Conservation (phyloP, 2,797 vertebrate species). For the Syndactyla subalaris region DNA sequence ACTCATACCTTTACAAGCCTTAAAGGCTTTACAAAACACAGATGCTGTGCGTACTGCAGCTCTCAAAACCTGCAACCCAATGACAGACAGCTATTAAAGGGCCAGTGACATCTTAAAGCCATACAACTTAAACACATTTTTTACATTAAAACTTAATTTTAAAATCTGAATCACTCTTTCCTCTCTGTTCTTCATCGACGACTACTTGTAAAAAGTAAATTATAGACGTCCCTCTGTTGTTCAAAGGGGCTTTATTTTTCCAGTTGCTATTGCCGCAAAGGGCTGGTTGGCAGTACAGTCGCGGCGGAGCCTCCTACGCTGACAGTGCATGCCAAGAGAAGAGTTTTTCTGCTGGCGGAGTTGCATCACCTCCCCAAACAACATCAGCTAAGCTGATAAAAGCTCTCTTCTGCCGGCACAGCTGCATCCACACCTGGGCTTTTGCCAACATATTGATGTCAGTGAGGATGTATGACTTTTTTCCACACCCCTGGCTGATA, state of each 20-base stretch:
- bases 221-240: not conserved
- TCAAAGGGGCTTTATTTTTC: not conserved
- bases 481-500: conserved; percentile 54
- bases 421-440: conserved; percentile 52
- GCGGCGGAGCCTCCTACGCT: not conserved
- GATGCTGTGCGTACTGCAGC: not conserved
- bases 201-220: not conserved
- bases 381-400: not conserved
- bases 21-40: not conserved
- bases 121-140: not conserved
- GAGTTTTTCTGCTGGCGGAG: not conserved
- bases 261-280: not conserved
- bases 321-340: not conserved
- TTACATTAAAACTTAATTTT: not conserved
- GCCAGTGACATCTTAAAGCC: not conserved
- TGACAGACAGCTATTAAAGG: not conserved
- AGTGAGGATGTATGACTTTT: not conserved
- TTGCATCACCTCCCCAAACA: conserved; percentile 36
- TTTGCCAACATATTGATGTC: conserved; percentile 6
- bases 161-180: not conserved
- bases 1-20: not conserved
- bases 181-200: not conserved
- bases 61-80: not conserved
- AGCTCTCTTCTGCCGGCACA: conserved; percentile 25
- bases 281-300: not conserved